These are phyloP conservation scores for Scartelaos histophorus DNA, from an alignment of 2,113 vertebrate species.

Conservation along the genomic window DNA sequence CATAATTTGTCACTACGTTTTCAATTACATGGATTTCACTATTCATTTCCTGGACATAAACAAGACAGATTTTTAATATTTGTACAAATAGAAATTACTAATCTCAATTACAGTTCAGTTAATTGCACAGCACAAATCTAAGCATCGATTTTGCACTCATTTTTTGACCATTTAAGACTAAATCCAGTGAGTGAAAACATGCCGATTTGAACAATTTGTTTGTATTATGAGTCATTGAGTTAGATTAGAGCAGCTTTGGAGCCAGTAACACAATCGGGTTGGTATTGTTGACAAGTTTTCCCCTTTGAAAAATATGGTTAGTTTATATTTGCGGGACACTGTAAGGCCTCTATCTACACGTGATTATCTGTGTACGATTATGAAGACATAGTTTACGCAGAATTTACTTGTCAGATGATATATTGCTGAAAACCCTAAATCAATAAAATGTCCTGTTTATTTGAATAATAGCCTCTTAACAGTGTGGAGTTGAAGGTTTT, in stretches of 20 bases:
- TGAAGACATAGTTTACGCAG: neutral
- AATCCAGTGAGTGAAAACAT: constrained; percentile 56
- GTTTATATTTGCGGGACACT: constrained; percentile 9
- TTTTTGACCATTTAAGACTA: constrained; percentile 52
- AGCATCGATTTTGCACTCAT: constrained; percentile 17
- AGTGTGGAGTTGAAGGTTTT: no score
- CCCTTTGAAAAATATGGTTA: constrained; percentile 43
- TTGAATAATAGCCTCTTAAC: neutral
- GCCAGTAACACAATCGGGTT: constrained; percentile 53
- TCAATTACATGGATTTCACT: no score
- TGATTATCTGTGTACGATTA: neutral
- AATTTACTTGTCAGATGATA: neutral
- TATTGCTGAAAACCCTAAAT: no score
- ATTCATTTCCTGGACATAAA: no score
- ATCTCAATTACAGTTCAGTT: no score
- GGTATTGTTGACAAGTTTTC: constrained; percentile 34
- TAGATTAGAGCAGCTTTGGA: constrained; percentile 48
- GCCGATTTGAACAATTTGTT: constrained; percentile 56
- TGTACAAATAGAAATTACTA: no score
- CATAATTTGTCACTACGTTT: no score
- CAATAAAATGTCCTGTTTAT: neutral
- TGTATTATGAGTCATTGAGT: constrained; percentile 55
- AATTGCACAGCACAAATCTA: neutral
- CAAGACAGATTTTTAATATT: no score
- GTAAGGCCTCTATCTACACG: neutral